phyloP scores from a whole-genome alignment of 2,113 vertebrate species.

The Antidorcas marsupialis region DNA sequence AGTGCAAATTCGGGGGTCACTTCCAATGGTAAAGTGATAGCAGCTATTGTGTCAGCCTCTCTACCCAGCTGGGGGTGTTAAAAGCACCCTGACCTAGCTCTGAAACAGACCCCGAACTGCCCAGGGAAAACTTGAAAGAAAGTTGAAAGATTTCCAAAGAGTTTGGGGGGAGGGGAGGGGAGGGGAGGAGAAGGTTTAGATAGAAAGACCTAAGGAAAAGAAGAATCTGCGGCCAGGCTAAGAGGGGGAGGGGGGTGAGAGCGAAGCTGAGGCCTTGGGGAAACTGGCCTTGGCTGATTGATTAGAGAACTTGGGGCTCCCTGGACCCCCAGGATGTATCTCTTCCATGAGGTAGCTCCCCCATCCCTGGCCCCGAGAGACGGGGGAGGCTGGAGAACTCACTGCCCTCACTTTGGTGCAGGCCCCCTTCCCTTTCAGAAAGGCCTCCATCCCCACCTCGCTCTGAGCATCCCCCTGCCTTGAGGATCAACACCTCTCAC shows the following conservation, averaged over 20 bases:
- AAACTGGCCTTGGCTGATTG: background rate
- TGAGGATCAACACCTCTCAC: background rate
- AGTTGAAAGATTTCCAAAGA: conserved; percentile 54
- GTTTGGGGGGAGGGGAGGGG: conserved; percentile 36
- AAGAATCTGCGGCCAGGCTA: background rate
- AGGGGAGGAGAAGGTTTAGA: background rate
- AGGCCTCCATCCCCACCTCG: background rate
- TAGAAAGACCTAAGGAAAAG: background rate
- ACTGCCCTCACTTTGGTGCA: background rate
- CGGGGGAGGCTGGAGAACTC: background rate
- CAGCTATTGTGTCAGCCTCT: conserved; percentile 81
- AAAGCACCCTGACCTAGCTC: conserved; percentile 72
- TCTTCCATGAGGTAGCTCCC: background rate
- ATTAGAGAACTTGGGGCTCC: background rate
- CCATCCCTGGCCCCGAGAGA: background rate
- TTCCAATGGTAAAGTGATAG: conserved; percentile 93
- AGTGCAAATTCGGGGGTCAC: conserved; percentile 87
- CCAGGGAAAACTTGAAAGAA: conserved; percentile 63
- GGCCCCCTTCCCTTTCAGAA: background rate
- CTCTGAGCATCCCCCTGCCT: background rate
- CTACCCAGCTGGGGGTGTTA: conserved; percentile 76
- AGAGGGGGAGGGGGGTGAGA: background rate
- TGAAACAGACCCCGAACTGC: conserved; percentile 40
- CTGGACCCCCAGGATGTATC: background rate
- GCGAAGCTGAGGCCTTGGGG: background rate